Percentiles rank a stretch among this genome's conserved stretches.
These are phyloP conservation scores for Julus scanicus DNA, from an alignment of 2,888 invertebrate genomes.

Conservation along the genomic window DNA sequence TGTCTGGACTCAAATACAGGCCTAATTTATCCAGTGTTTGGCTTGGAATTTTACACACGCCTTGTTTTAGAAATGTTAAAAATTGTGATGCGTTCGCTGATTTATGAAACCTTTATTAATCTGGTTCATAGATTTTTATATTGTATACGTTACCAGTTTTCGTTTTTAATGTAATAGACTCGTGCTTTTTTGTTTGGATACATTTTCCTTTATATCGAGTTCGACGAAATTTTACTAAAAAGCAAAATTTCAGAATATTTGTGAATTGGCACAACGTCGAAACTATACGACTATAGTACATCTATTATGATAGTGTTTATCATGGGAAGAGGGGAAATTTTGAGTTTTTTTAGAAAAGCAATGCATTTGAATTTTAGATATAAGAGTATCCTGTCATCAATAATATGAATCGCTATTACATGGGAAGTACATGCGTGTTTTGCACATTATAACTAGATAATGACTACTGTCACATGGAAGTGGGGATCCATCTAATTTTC, in stretches of 20 bases:
- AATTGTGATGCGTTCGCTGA: neutral
- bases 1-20: neutral
- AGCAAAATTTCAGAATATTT: too few species aligned
- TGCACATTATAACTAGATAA: neutral
- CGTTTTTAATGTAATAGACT: too few species aligned
- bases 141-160: too few species aligned
- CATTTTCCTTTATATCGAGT: too few species aligned
- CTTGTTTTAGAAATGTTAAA: neutral
- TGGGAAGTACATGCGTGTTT: neutral
- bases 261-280: too few species aligned
- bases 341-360: neutral
- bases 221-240: too few species aligned
- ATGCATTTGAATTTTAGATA: neutral
- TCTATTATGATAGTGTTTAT: neutral
- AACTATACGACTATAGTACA: too few species aligned
- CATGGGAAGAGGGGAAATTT: neutral
- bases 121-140: neutral
- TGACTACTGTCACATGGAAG: conserved; percentile 1
- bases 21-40: neutral
- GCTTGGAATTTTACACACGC: neutral
- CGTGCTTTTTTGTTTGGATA: too few species aligned
- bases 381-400: neutral
- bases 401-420: neutral
- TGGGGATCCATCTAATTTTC: neutral
- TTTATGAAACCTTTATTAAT: neutral